Percentiles rank a stretch among this genome's conserved stretches.
Conservation (phyloP, 2,888 invertebrate genomes). For the Ommatoiulus sabulosus region DNA sequence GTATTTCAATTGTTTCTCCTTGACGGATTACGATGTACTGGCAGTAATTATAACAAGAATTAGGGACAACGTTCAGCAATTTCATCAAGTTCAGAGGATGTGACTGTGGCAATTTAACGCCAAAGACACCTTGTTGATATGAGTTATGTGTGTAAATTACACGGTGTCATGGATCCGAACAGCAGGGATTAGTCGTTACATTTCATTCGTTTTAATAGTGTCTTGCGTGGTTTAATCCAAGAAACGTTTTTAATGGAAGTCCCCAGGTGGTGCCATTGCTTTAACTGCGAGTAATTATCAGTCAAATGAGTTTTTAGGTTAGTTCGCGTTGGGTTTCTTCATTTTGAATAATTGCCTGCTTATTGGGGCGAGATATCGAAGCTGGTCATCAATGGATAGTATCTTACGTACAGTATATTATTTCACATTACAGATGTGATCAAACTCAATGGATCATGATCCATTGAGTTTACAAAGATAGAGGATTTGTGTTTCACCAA, state of each 20-base stretch:
- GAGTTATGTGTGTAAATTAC: constrained; percentile 7
- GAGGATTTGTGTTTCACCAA: too few relatives aligned
- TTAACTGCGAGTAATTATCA: neutral
- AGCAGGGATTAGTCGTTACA: neutral
- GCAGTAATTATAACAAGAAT: neutral
- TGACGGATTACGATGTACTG: neutral
- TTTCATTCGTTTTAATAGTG: neutral
- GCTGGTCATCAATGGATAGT: neutral
- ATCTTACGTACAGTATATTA: neutral
- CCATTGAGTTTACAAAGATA: too few relatives aligned
- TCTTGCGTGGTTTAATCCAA: neutral
- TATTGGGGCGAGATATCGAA: neutral
- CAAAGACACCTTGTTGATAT: neutral
- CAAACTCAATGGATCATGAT: too few relatives aligned
- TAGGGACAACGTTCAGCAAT: neutral
- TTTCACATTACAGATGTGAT: too few relatives aligned
- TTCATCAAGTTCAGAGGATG: constrained; percentile 24
- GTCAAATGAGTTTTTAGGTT: neutral
- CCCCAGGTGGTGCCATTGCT: constrained; percentile 34
- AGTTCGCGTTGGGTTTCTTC: neutral
- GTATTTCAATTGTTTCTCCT: neutral
- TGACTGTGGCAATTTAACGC: neutral
- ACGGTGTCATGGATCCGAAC: neutral
- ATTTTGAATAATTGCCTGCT: neutral
- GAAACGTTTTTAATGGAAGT: neutral